Evolutionary conservation across 2,797 vertebrate genomes (phyloP).

Genomic region (Chelon labrosus): DNA sequence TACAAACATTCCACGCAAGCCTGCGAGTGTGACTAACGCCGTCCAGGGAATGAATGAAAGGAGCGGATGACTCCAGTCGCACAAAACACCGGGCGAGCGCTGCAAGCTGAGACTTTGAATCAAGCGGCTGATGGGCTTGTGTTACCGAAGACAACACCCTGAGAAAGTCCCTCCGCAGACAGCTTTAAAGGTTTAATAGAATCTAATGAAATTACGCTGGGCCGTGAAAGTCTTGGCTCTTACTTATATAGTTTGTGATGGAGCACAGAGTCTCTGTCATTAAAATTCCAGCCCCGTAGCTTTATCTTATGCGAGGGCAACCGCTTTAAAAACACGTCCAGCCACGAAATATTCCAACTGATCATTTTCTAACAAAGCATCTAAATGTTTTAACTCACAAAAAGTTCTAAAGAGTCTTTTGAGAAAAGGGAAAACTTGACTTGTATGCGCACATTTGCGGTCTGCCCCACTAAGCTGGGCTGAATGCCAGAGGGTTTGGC

Average conservation of each 20-base stretch:
- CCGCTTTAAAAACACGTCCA: conserved; percentile 25
- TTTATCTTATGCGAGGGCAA: conserved; percentile 41
- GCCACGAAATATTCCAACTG: neutral
- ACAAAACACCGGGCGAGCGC: conserved; percentile 22
- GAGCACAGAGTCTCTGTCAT: conserved; percentile 40
- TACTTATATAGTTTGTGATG: conserved; percentile 30
- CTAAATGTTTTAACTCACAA: neutral
- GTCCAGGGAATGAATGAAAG: conserved; percentile 41
- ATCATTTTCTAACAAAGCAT: neutral
- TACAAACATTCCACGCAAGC: conserved; percentile 72
- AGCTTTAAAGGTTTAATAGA: conserved; percentile 63
- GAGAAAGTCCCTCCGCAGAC: conserved; percentile 57
- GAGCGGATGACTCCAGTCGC: conserved; percentile 46
- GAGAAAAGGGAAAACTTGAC: conserved; percentile 7
- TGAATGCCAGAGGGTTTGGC: conserved; percentile 28
- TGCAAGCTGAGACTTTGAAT: conserved; percentile 50
- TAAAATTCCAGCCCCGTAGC: conserved; percentile 54
- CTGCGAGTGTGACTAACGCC: conserved; percentile 73
- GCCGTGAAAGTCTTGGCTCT: conserved; percentile 46
- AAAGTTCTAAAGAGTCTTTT: neutral
- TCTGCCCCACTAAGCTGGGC: conserved; percentile 2
- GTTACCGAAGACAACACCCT: conserved; percentile 58
- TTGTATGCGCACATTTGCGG: neutral
- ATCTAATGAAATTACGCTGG: conserved; percentile 63
- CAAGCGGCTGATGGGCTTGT: conserved; percentile 30